Evolutionary conservation across 2,888 invertebrate genomes (phyloP).

Genomic region (Lasioglossum lativentre): DNA sequence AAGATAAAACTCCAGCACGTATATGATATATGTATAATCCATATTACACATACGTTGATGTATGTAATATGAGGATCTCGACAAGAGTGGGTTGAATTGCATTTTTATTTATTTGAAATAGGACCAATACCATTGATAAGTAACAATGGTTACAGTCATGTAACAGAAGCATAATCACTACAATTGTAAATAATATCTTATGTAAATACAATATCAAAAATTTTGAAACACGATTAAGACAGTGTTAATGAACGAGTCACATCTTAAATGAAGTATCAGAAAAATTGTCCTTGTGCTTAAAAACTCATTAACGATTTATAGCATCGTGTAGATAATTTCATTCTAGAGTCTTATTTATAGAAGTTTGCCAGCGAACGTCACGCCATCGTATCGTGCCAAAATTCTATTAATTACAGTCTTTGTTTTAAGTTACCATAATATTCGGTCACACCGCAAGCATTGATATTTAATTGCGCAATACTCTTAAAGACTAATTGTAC

Average conservation of each 20-base stretch:
- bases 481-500: slow-evolving; percentile 26
- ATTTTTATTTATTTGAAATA: slow-evolving; percentile 36
- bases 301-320: slow-evolving; percentile 13
- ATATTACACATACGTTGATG: neutral
- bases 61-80: slow-evolving; percentile 32
- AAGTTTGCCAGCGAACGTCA: slow-evolving; percentile 6
- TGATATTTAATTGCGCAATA: slow-evolving; percentile 9
- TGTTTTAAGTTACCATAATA: slow-evolving; percentile 13
- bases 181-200: slow-evolving; percentile 52
- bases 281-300: slow-evolving; percentile 17
- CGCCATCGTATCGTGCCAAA: slow-evolving; percentile 59
- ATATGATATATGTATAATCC: slow-evolving; percentile 22
- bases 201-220: slow-evolving; percentile 45
- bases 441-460: neutral
- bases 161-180: slow-evolving; percentile 35
- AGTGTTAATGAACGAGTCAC: neutral
- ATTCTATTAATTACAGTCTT: slow-evolving; percentile 14
- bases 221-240: neutral
- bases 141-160: slow-evolving; percentile 26
- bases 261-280: neutral
- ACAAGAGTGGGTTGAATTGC: neutral
- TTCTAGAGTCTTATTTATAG: neutral
- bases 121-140: slow-evolving; percentile 35
- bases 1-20: slow-evolving; percentile 5
- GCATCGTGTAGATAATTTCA: neutral